Conservation (phyloP, 1,140 invertebrate genomes). For the Hypothenemus hampei region DNA sequence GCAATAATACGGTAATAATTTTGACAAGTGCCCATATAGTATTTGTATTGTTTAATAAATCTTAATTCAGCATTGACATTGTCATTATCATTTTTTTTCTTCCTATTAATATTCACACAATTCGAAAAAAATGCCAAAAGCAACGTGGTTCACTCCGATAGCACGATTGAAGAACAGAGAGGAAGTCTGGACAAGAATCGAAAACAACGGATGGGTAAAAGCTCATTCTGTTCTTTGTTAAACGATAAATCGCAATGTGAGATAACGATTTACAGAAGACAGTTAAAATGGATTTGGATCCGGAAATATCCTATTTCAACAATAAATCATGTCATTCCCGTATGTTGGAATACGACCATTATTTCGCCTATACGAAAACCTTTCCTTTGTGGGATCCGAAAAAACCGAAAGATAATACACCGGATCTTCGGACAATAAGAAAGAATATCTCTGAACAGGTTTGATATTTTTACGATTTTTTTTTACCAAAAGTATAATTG, state of each 20-base stretch:
- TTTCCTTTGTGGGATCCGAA: conserved; percentile 38
- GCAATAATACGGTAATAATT: no score
- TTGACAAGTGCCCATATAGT: no score
- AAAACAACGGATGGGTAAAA: conserved; percentile 32
- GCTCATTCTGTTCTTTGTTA: no score
- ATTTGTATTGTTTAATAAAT: no score
- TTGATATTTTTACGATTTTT: conserved; percentile 6
- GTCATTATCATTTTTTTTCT: no score
- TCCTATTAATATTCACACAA: no score
- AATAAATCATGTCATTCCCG: conserved; percentile 23
- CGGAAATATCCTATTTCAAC: conserved; percentile 38
- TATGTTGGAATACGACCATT: conserved; percentile 37
- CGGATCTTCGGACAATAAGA: conserved; percentile 34
- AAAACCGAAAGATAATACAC: conserved; percentile 36
- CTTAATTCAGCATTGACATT: no score
- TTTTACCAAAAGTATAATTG: neutral
- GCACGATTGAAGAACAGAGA: conserved; percentile 26
- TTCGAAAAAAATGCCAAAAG: conserved; percentile 19
- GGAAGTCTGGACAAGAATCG: conserved; percentile 28
- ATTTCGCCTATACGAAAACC: conserved; percentile 38
- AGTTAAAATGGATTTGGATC: conserved; percentile 21
- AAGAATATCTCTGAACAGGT: conserved; percentile 42
- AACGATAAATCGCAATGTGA: neutral
- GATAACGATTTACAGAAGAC: conserved; percentile 18
- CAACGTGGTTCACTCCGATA: conserved; percentile 29